Conservation (phyloP, 2,888 invertebrate genomes). For the Cryptocheilus praepositus region DNA sequence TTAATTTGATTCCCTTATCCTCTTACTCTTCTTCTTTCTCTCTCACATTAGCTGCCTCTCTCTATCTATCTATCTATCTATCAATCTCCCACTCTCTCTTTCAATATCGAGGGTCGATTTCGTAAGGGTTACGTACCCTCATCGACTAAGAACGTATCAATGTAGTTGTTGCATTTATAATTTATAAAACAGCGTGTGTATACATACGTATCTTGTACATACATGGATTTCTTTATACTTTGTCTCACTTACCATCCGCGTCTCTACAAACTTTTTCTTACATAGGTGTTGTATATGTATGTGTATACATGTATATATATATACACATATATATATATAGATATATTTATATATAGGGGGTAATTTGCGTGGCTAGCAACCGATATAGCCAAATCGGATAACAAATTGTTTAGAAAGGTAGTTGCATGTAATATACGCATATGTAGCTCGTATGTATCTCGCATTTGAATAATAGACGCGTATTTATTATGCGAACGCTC, state of each 20-base stretch:
- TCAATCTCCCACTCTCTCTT: neutral
- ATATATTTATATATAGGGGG: no score
- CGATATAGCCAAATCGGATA: no score
- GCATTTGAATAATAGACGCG: no score
- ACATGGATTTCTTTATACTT: conserved; percentile 2
- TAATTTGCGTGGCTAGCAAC: no score
- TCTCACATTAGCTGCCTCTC: neutral
- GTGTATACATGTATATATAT: neutral
- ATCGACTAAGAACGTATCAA: conserved; percentile 11
- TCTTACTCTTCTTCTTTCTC: conserved; percentile 10
- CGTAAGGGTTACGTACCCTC: conserved; percentile 22
- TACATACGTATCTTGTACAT: neutral
- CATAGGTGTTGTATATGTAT: neutral
- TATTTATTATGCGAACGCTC: no score
- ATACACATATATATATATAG: neutral
- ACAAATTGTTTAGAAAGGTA: no score
- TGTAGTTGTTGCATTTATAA: neutral
- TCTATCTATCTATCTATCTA: no score
- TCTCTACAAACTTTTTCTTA: no score
- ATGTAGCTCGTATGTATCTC: no score
- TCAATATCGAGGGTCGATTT: conserved; percentile 42
- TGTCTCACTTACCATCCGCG: neutral
- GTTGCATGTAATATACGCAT: no score
- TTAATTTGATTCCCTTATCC: neutral
- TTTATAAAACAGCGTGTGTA: neutral